Evolutionary conservation across 2,113 vertebrate genomes (phyloP), one percentile per base, ranked within the genome.

Genomic region (Microtus montanus): DNA sequence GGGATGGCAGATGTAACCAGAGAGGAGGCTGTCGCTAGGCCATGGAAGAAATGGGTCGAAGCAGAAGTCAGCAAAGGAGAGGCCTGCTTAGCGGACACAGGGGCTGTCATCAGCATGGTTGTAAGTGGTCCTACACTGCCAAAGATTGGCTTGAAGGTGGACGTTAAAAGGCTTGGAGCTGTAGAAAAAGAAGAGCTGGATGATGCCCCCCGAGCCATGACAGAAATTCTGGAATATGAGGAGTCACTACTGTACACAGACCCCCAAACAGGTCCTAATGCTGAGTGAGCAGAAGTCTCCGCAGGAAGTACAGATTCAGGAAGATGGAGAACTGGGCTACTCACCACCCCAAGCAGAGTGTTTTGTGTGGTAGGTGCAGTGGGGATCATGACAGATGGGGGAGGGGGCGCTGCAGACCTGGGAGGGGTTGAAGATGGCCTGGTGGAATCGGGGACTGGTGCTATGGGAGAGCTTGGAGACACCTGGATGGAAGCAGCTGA

Each of bases 111-210:
- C 4, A 96, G 38, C 47, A 20, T 4, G 7, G 97, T 0, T 13
- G 87, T 54, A 1, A 66, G 75, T 0, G 79, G 44, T 0, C 10
- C 74, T 35, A 89, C 0, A 0, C 70, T 94, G 20, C 98, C 98
- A 26, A 99, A 99, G 85, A 99, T 92, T 0, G 99, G 99, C 94
- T 98, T 99, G 97, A 99, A 99, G 54, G 96, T 96, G 47, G 98
- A 47, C 30, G 90, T 44, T 9, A 73, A 26, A 80, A 35, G 14
- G 9, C 92, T 30, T 1, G 92, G 15, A 66, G 97, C 33, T 0
- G 74, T 33, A 75, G 22, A 89, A 47, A 92, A 73, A 38, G 64
- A 90, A 2, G 93, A 87, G 87, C 93, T 79, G 0, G 11, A 6
- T 30, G 95, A n/a, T 30, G 66, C 0, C 0, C 79, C 19, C 0